Base-by-base conservation (phyloP, 2,888 invertebrate genomes). In the Frankliniella fusca region DNA sequence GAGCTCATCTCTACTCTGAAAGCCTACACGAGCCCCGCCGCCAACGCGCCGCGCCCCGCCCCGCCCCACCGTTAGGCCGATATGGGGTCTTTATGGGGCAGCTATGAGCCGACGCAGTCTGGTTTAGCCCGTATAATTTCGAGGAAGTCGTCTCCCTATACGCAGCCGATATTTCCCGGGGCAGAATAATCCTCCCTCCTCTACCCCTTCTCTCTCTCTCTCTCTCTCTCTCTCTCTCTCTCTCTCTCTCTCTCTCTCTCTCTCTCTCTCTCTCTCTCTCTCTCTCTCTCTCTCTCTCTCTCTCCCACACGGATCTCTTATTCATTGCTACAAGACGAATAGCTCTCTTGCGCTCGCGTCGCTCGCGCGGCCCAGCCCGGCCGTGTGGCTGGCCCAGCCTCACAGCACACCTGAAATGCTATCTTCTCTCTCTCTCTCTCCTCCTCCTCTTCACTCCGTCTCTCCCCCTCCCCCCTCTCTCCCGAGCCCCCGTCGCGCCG, bases 241-340 rank as follows among this genome's bases (percentile, higher is more conserved):
- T 20, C 54, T 15, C 54, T 15, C 0, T 15, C 54, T 15, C 18
- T 15, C 54, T 20, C 12, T 15, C 54, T 18, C 11, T 18, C 15
- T 18, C 54, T 8, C 54, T 20, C 54, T 54, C 18, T 15, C 15
- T 20, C 18, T 15, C 5, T 20, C 54, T 12, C 18, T 15, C 54
- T 20, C 54, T 15, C 54, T 15, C 54, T 15, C 15, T 20, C 54
- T 15, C 54, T 5, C 15, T 15, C 54, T 15, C 15, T 20, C 54
- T 20, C 54, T 15, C 65, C n/a, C 18, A 3, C 20, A 18, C 65
- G 20, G 12, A 76, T 76, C 70, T 27, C 70, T 76, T 76, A 76
- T 76, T 76, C 70, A 76, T 76, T 76, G 70, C 70, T 76, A 76
- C 70, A 11, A 76, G 70, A 76, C 70, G 70, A 76, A 76, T 76